Evolutionary conservation across 2,797 vertebrate species (phyloP).

Genomic region (Nyctalus aviator): DNA sequence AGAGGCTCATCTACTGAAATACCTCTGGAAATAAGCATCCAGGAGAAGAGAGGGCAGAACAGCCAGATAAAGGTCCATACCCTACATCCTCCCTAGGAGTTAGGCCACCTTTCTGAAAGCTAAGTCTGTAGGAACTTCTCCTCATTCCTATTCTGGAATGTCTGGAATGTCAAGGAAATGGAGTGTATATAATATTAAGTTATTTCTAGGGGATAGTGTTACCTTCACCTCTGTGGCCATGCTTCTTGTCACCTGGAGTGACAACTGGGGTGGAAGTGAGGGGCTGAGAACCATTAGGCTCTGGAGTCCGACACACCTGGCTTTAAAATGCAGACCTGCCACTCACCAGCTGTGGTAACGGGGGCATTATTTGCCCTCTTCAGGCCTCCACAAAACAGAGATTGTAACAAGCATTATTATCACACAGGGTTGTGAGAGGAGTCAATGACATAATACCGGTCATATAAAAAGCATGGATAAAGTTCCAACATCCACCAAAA

Average conservation of each 20-base stretch:
- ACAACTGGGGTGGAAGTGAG: background rate
- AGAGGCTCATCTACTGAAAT: conserved; percentile 15
- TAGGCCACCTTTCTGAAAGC: background rate
- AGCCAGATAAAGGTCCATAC: background rate
- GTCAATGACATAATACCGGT: background rate
- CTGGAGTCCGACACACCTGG: background rate
- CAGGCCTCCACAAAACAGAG: background rate
- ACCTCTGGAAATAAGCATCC: conserved; percentile 3
- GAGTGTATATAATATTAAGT: conserved; percentile 15
- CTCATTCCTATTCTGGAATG: background rate
- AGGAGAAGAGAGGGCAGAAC: background rate
- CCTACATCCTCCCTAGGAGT: background rate
- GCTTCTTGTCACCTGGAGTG: background rate
- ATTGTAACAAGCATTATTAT: background rate
- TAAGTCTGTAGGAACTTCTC: background rate
- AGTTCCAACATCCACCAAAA: background rate
- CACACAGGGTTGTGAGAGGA: background rate
- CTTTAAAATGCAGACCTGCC: background rate
- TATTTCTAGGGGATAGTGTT: background rate
- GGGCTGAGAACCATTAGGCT: background rate
- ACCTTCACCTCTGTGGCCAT: background rate
- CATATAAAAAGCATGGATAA: background rate
- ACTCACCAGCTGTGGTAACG: background rate
- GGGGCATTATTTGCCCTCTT: background rate
- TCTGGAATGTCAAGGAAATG: background rate